Percentiles rank a stretch among this genome's conserved stretches.
Evolutionary conservation across 2,797 vertebrate species (phyloP).

Genomic region (Pipistrellus nathusii): DNA sequence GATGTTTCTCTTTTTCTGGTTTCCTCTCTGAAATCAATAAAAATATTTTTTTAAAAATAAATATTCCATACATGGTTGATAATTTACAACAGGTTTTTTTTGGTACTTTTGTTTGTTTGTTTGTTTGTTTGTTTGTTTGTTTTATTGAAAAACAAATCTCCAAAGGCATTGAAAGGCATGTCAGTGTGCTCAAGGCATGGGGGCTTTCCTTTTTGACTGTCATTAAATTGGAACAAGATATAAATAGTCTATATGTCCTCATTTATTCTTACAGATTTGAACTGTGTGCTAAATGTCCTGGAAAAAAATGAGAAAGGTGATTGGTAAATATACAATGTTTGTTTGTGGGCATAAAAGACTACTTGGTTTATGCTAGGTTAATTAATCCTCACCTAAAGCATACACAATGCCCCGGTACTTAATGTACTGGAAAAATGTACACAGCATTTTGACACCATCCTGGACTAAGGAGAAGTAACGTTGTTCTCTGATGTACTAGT

Average conservation of each 20-base stretch:
- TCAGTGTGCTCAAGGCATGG: not conserved
- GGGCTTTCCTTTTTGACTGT: not conserved
- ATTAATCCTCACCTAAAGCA: conserved; percentile 75
- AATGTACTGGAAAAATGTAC: conserved; percentile 71
- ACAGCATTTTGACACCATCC: conserved; percentile 46
- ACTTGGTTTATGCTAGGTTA: conserved; percentile 73
- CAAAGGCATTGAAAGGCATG: not conserved
- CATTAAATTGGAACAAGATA: not conserved
- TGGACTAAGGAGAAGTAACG: conserved; percentile 69
- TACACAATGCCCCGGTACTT: conserved; percentile 54
- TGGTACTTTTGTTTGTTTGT: too few relatives aligned
- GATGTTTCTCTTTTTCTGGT: too few relatives aligned
- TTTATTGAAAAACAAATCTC: not conserved
- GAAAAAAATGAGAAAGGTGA: conserved; percentile 62
- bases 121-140: too few relatives aligned
- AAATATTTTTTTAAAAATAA: not conserved
- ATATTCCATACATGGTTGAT: not conserved
- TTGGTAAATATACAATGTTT: conserved; percentile 65
- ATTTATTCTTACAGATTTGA: conserved; percentile 69
- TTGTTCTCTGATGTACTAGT: conserved; percentile 59
- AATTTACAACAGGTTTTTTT: not conserved
- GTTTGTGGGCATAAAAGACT: conserved; percentile 62
- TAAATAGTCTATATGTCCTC: conserved; percentile 43
- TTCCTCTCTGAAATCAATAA: too few relatives aligned
- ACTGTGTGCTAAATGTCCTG: conserved; percentile 63